Conservation (phyloP, 2,888 invertebrate species). For the Leptinotarsa juncta region DNA sequence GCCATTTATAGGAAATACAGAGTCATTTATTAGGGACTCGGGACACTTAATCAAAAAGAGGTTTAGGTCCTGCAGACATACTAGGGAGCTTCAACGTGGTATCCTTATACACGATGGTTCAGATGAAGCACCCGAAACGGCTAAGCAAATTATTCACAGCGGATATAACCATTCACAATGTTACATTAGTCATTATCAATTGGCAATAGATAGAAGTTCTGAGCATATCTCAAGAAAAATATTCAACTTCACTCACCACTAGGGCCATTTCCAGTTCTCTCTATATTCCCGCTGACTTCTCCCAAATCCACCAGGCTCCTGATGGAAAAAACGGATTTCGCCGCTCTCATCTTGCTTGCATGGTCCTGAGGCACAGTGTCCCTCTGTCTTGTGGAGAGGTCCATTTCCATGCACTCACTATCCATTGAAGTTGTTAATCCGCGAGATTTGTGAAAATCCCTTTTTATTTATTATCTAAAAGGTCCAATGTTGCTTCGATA, state of each 20-base stretch:
- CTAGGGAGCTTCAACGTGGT: no score
- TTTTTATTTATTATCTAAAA: not conserved
- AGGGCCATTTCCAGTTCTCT: conserved; percentile 38
- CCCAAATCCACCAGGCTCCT: conserved; percentile 70
- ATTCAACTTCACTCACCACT: conserved; percentile 45
- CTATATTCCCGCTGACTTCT: conserved; percentile 60
- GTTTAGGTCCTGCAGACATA: no score
- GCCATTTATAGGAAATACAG: no score
- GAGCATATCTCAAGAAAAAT: not conserved
- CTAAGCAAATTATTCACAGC: no score
- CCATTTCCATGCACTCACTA: conserved; percentile 64
- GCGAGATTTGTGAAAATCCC: not conserved
- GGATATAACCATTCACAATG: no score
- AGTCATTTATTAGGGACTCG: no score
- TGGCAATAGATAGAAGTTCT: not conserved
- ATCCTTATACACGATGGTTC: no score
- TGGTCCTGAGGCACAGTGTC: conserved; percentile 59
- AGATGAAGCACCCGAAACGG: no score
- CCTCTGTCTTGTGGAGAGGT: conserved; percentile 67
- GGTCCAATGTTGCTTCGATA: not conserved
- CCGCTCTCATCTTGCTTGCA: conserved; percentile 67
- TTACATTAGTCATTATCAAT: no score
- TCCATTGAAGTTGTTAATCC: conserved; percentile 48
- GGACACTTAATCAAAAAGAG: no score
- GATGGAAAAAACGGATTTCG: conserved; percentile 72